Conservation (phyloP, 2,888 invertebrate genomes). For the Exephanes ischioxanthus region DNA sequence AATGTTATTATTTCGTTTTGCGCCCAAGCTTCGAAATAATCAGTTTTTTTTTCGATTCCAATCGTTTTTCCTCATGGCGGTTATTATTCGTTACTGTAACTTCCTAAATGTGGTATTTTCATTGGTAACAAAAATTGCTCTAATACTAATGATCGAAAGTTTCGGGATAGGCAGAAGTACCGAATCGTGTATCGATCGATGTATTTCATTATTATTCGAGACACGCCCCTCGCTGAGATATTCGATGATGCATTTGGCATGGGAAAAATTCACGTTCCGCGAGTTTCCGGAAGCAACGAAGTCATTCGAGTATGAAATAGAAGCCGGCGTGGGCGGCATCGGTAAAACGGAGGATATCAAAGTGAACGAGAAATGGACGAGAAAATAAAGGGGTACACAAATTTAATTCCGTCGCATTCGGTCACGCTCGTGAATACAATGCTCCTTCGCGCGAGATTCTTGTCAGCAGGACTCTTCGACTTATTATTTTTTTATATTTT, state of each 20-base stretch:
- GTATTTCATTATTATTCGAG: neutral
- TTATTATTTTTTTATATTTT: no score
- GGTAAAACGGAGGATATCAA: slow-evolving; percentile 4
- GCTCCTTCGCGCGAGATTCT: slow-evolving; percentile 28
- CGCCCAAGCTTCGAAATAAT: no score
- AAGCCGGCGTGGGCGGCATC: neutral
- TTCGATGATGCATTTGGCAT: slow-evolving; percentile 18
- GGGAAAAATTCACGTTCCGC: slow-evolving; percentile 16
- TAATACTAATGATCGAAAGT: neutral
- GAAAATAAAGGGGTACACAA: neutral
- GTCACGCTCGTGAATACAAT: slow-evolving; percentile 49
- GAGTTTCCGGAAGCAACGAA: slow-evolving; percentile 41
- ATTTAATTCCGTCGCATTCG: slow-evolving; percentile 20
- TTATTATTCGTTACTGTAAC: no score
- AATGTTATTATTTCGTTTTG: no score
- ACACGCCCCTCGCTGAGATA: neutral
- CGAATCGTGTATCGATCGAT: neutral
- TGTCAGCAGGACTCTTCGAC: neutral
- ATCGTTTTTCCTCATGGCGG: no score
- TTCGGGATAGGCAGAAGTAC: neutral
- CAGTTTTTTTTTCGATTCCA: no score
- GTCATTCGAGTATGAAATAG: slow-evolving; percentile 53
- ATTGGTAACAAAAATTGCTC: neutral
- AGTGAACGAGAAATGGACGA: slow-evolving; percentile 4
- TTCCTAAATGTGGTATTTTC: no score